Evolutionary conservation across 1,140 invertebrate genomes (phyloP).

Genomic region (Achroia grisella): DNA sequence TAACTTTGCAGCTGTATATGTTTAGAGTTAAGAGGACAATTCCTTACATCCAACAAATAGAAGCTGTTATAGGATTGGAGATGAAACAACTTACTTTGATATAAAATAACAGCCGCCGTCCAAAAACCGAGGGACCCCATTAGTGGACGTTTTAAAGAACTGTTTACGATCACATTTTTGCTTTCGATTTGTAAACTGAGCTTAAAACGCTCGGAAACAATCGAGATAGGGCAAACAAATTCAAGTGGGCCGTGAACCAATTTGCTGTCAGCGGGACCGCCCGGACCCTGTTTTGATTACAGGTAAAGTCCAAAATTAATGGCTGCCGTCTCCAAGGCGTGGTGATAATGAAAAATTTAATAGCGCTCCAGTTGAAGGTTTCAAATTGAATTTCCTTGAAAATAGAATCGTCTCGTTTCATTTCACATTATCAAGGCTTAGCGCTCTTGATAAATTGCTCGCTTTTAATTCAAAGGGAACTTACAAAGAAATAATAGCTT

Average conservation of each 20-base stretch:
- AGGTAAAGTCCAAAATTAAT: constrained; percentile 50
- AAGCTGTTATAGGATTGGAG: constrained; percentile 40
- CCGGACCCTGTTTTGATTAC: constrained; percentile 33
- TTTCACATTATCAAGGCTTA: constrained; percentile 26
- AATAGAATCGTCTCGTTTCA: constrained; percentile 28
- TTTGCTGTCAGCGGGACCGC: constrained; percentile 17
- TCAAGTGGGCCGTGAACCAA: constrained; percentile 42
- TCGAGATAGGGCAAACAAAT: constrained; percentile 30
- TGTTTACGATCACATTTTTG: neutral
- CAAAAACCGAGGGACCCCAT: constrained; percentile 38
- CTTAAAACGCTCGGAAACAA: constrained; percentile 10
- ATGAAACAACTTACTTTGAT: too few species aligned
- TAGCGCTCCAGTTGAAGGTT: constrained; percentile 17
- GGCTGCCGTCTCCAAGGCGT: constrained; percentile 15
- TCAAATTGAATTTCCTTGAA: constrained; percentile 45
- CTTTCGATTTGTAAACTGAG: neutral
- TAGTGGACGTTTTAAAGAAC: neutral
- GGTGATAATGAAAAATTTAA: constrained; percentile 58
- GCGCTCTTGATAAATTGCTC: constrained; percentile 31
- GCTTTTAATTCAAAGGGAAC: constrained; percentile 3
- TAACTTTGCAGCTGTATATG: constrained; percentile 33
- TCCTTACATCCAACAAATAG: constrained; percentile 41
- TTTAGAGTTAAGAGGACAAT: constrained; percentile 33
- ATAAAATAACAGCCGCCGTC: constrained; percentile 41
- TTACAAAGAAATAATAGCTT: too few species aligned